These are phyloP conservation scores for Hypotaenidia okinawae DNA, from an alignment of 2,797 vertebrate species.

Conservation along the genomic window DNA sequence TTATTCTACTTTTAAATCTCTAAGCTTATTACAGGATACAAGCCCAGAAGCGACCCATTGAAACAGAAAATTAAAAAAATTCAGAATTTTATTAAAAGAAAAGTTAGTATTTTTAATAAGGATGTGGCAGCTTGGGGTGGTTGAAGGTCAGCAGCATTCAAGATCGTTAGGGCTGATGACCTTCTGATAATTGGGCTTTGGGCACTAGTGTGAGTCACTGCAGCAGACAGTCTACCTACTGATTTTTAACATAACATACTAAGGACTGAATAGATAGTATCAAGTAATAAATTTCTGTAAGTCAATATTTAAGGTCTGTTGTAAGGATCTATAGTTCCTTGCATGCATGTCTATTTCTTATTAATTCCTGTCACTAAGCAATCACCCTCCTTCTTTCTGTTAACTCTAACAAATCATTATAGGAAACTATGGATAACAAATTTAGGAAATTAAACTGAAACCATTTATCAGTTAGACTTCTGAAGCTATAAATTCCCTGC, in stretches of 20 bases:
- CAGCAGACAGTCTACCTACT: background rate
- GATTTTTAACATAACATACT: background rate
- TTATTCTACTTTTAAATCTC: background rate
- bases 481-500: background rate
- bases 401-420: background rate
- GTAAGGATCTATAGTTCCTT: background rate
- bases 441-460: background rate
- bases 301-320: background rate
- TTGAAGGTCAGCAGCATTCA: background rate
- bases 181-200: background rate
- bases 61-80: background rate
- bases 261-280: background rate
- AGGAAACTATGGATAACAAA: background rate
- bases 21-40: background rate
- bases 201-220: background rate
- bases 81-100: background rate
- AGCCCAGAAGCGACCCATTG: background rate
- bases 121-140: background rate
- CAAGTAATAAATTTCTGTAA: background rate
- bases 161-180: background rate
- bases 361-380: background rate
- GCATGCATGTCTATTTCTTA: background rate
- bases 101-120: background rate
- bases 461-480: background rate
- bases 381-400: background rate